Evolutionary conservation across 1,140 invertebrate genomes (phyloP).

Genomic region (Tribolium madens): DNA sequence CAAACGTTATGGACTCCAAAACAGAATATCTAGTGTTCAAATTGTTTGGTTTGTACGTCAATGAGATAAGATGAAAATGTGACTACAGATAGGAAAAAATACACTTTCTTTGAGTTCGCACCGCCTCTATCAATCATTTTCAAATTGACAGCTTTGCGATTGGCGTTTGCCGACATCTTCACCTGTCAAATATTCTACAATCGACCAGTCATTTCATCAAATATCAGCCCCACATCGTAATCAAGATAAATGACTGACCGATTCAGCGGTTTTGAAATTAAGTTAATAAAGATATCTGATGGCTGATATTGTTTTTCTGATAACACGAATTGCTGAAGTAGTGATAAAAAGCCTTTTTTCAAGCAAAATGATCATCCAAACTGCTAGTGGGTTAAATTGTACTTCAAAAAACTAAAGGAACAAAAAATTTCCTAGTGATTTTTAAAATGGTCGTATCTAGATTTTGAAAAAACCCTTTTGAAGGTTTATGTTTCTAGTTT

Average conservation of each 20-base stretch:
- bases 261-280: constrained; percentile 35
- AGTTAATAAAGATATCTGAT: constrained; percentile 41
- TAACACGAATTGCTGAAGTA: constrained; percentile 23
- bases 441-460: no score
- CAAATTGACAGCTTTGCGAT: constrained; percentile 52
- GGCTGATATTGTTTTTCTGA: constrained; percentile 45
- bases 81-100: constrained; percentile 29
- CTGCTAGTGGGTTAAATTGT: no score
- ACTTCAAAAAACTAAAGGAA: no score
- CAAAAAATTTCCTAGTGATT: no score
- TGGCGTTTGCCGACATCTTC: constrained; percentile 56
- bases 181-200: constrained; percentile 50
- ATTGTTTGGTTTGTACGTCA: constrained; percentile 31
- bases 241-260: background rate
- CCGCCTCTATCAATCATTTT: constrained; percentile 56
- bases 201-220: constrained; percentile 18
- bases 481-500: no score
- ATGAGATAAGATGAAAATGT: constrained; percentile 32
- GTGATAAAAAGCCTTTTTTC: constrained; percentile 33
- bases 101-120: constrained; percentile 47
- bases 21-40: constrained; percentile 30
- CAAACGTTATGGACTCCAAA: constrained; percentile 15
- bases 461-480: no score
- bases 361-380: no score
- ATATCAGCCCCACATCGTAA: background rate